Evolutionary conservation across 2,113 vertebrate genomes (phyloP).

Genomic region (Myrmecophaga tridactyla): DNA sequence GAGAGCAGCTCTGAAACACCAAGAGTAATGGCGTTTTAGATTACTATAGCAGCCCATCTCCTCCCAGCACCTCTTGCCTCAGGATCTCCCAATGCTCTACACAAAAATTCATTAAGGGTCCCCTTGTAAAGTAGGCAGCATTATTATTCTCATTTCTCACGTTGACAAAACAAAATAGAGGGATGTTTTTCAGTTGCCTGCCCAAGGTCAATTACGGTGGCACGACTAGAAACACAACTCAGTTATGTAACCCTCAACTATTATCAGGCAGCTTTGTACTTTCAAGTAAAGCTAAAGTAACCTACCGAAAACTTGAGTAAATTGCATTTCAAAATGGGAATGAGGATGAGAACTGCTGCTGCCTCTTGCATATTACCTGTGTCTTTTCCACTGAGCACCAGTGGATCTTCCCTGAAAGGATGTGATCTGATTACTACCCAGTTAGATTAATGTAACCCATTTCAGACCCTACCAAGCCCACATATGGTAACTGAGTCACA

Average conservation of each 20-base stretch:
- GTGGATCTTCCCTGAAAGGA: not conserved
- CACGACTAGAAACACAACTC: constrained; percentile 48
- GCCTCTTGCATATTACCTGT: not conserved
- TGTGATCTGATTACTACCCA: not conserved
- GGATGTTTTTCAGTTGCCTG: constrained; percentile 7
- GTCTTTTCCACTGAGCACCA: not conserved
- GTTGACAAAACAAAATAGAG: constrained; percentile 33
- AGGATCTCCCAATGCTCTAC: not conserved
- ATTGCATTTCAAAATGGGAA: not conserved
- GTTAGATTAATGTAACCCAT: not conserved
- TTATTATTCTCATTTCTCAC: constrained; percentile 56
- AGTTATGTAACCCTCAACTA: not conserved
- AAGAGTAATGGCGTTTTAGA: not conserved
- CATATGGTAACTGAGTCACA: not conserved
- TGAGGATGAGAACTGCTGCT: not conserved
- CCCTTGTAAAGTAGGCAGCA: not conserved
- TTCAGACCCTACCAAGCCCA: not conserved
- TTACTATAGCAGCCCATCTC: not conserved
- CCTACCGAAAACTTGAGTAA: not conserved
- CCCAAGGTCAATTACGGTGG: constrained; percentile 24
- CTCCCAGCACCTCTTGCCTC: not conserved
- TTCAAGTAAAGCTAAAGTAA: constrained; percentile 27
- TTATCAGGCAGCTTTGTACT: not conserved
- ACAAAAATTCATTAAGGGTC: constrained; percentile 27
- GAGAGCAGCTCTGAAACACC: constrained; percentile 1